Base-by-base conservation (phyloP, 2,797 vertebrate species). In the Anabacerthia variegaticeps region DNA sequence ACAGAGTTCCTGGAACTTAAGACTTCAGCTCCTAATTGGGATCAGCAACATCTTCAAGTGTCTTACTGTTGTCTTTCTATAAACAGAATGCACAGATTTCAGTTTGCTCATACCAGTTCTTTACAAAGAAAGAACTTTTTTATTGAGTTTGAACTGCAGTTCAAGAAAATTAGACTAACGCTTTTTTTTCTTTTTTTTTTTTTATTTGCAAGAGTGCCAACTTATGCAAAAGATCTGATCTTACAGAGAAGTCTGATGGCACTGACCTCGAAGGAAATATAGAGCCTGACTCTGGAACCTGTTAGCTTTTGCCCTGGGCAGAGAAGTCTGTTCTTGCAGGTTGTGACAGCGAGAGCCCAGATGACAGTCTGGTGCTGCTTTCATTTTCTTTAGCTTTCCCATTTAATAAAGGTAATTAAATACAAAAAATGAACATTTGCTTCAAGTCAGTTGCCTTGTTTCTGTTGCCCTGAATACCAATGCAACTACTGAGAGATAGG, bases 371-470 rank as follows among this genome's bases (percentile, higher is more conserved):
- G n/a, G 44, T 83, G 37, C 63, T 90, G 22, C 36, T 69, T 71
- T 67, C 30, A 11, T 48, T 89, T 84, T 44, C 76, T 88, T 68
- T 89, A 91, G 49, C 30, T 93, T 96, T 95, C 41, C 49, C n/a
- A 32, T 32, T 55, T 62, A 95, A 61, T 87, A 74, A 58, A 82
- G 75, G 88, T 73, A 68, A 73, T 61, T 92, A 93, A 75, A 71
- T 66, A 48, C 19, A 44, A 46, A 37, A 61, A 93, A 90, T 10
- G 13, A 93, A 71, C 23, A 79, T 79, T 95, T 93, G 89, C 97
- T 97, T 95, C 85, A 79, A 96, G 81, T 89, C 84, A 89, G 59
- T 93, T 94, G 52, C 52, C 89, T 97, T 95, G 89, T 83, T 96
- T 93, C 68, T 86, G 10, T 78, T 94, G 72, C 71, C 48, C 76